Evolutionary conservation across 92 coral and sea anemone genomes (phyloP), one percentile per base, ranked within the genome.

Genomic region (Zoanthus gigantus): DNA sequence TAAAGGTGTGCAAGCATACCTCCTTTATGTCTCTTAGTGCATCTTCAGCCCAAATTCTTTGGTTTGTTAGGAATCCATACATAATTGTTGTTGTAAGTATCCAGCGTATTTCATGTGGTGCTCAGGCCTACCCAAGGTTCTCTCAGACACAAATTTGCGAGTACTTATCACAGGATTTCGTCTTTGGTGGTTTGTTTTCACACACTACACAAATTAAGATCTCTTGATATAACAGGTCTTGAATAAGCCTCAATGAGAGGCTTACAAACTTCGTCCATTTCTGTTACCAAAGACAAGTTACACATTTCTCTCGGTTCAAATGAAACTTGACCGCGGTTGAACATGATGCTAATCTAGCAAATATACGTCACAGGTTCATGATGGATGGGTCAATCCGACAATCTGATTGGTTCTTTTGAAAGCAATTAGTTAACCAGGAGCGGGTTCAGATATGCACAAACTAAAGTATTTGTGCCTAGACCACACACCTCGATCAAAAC

Each of bases 21-120:
- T 94, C 92, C 31, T 84, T 89, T 72, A 94, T 92, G 77, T 94
- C 95, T 77, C 90, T 92, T 56, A 92, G 92, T 17, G 84, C 87
- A 68, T 92, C 94, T 48, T 86, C 89, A 14, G 97, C 97, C 94
- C 93, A 94, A 85, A 66, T 50, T 30, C 83, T 85, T 74, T 90
- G 81, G 50, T 45, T 78, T 29, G 87, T 58, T 86, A 73, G 18
- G 18, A 78, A 84, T 50, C 60, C 86, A 79, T 72, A 83, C 94
- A 91, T 91, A 54, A 76, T 88, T 31, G 44, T 48, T 63, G 18
- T 47, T 34, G 53, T 37, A 61, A 60, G 77, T 15, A 52, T 76
- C 76, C 80, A 42, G 31, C n/a, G 74, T n/a, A 72, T 28, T 57
- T 85, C 92, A 91, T 82, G 92, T 87, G 87, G 94, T 45, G 60